Evolutionary conservation across 2,797 vertebrate species (phyloP).

Genomic region (Limosa lapponica): DNA sequence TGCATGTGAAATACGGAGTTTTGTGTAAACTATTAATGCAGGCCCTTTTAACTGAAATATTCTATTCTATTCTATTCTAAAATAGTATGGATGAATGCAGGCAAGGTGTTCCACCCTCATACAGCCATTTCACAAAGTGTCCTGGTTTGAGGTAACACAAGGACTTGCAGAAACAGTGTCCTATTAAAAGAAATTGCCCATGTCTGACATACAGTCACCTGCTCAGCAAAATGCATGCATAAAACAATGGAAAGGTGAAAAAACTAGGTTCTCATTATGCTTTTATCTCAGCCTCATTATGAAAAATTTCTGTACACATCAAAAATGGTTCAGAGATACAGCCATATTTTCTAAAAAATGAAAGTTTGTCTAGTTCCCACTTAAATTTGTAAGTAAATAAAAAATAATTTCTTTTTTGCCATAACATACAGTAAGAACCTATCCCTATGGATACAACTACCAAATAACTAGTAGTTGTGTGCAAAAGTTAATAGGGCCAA

Average conservation of each 20-base stretch:
- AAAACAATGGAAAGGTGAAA: neutral
- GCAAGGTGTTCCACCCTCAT: neutral
- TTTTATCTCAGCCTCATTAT: neutral
- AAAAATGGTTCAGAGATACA: neutral
- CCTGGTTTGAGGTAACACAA: neutral
- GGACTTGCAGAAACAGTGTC: neutral
- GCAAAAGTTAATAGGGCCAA: neutral
- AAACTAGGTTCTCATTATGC: neutral
- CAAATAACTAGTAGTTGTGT: neutral
- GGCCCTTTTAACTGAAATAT: neutral
- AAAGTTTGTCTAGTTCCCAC: neutral
- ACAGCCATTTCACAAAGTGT: neutral
- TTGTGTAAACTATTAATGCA: neutral
- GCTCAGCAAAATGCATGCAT: neutral
- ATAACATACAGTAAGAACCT: neutral
- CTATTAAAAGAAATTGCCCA: neutral
- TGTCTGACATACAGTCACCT: neutral
- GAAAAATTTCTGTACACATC: fast-evolving
- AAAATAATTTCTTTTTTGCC: neutral
- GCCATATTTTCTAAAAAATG: neutral
- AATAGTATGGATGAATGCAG: neutral
- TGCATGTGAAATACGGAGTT: neutral
- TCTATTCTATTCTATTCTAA: neutral
- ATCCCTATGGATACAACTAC: neutral
- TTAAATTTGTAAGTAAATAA: neutral